These are phyloP conservation scores for Bagarius yarrelli DNA, from an alignment of 2,113 vertebrate species.

Conservation along the genomic window DNA sequence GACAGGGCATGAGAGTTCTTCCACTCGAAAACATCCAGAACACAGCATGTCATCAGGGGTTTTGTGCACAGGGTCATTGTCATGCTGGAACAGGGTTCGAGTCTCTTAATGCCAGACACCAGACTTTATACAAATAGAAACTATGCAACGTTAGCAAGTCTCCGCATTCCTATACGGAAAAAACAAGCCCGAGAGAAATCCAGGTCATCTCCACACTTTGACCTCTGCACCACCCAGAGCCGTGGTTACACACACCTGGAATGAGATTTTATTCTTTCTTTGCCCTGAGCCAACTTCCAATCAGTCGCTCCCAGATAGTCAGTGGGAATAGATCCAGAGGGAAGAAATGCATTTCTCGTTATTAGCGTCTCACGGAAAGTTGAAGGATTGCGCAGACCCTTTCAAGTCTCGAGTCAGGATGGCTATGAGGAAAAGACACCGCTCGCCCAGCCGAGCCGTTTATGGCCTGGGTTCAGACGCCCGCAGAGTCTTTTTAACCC, in stretches of 20 bases:
- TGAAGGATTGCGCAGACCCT: conserved; percentile 20
- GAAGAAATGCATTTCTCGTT: conserved; percentile 57
- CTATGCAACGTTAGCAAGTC: conserved; percentile 11
- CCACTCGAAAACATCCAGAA: too few relatives aligned
- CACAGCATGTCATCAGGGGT: too few relatives aligned
- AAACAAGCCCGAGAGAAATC: conserved; percentile 61
- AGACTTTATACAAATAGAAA: too few relatives aligned
- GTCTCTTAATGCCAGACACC: too few relatives aligned
- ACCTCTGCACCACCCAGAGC: conserved; percentile 64
- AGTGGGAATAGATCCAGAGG: conserved; percentile 57
- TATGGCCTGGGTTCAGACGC: conserved; percentile 20
- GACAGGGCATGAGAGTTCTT: too few relatives aligned
- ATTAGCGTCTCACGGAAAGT: conserved; percentile 40
- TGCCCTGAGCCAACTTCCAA: conserved; percentile 62
- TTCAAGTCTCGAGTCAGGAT: conserved; percentile 57
- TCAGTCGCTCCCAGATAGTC: conserved; percentile 57
- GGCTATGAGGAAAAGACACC: conserved; percentile 51
- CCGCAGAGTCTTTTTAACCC: conserved; percentile 12
- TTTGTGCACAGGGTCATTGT: too few relatives aligned
- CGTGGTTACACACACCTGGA: conserved; percentile 69
- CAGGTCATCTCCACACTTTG: conserved; percentile 70
- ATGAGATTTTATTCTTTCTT: conserved; percentile 56
- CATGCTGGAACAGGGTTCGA: too few relatives aligned
- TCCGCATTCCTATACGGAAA: conserved; percentile 56
- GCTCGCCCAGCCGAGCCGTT: conserved; percentile 30